These are phyloP conservation scores for Periphyllus acericola DNA, from an alignment of 2,888 invertebrate genomes.

Conservation along the genomic window DNA sequence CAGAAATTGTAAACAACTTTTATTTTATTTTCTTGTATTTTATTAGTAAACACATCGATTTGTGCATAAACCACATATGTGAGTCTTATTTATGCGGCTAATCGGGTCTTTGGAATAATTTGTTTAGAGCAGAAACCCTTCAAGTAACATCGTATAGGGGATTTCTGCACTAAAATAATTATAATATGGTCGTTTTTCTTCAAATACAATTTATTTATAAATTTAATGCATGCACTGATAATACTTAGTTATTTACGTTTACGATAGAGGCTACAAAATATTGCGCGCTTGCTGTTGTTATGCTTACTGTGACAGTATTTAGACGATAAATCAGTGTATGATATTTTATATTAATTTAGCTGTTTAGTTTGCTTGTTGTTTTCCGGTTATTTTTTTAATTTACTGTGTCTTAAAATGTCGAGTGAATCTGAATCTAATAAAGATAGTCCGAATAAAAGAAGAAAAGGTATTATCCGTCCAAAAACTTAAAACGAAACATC, in stretches of 20 bases:
- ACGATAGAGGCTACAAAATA: not conserved
- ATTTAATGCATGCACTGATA: not conserved
- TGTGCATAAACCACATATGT: not conserved
- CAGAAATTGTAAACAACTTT: not conserved
- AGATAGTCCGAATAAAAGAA: not conserved
- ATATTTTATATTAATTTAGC: no score
- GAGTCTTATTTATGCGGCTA: no score
- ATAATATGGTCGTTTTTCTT: not conserved
- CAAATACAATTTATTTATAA: not conserved
- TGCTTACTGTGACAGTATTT: no score
- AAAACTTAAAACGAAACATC: slow-evolving; percentile 24
- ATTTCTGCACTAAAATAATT: slow-evolving; percentile 18
- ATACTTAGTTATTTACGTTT: not conserved
- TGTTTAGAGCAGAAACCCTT: no score
- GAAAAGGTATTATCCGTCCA: not conserved
- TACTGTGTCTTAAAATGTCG: slow-evolving; percentile 12
- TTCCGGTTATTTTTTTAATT: no score
- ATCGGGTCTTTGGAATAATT: no score
- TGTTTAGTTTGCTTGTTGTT: not conserved
- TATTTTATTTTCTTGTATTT: slow-evolving; percentile 2
- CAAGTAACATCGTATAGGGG: not conserved
- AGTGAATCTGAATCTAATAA: not conserved
- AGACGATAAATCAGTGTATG: no score
- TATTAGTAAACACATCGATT: slow-evolving; percentile 14
- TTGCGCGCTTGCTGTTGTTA: no score